Evolutionary conservation across 2,888 invertebrate genomes (phyloP), one percentile per base, ranked within the genome.

Genomic region (Eupithecia subfuscata): DNA sequence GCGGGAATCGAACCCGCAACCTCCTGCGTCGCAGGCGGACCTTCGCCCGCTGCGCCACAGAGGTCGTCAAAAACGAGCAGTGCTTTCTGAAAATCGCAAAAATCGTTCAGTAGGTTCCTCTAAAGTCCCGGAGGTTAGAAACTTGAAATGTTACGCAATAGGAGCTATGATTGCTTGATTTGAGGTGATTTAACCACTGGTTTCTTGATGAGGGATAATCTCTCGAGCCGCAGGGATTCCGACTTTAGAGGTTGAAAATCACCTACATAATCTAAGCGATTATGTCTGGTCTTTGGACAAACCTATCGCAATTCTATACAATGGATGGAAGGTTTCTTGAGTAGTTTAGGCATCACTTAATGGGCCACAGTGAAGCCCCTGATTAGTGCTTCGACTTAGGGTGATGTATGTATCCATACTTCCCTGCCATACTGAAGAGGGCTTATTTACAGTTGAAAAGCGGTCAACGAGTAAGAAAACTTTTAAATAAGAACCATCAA

Each of bases 121-220:
- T 43, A 12, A 43, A 43, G 43, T 43, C 12, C 43, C 43, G 40
- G 40, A 43, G 43, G 43, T 43, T 0, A 18, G 37, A 22, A n/a
- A 40, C 37, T 67, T 67, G 12, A 67, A 67, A 74, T 48, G 56
- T 67, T 37, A 73, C 68, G 34, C 37, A 70, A 69, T 74, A 69
- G 22, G 67, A 52, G 67, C 69, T 69, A 64, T 70, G 63, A 68
- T 63, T 73, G 34, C 70, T 71, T 77, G 70, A 73, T 77, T 73
- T 73, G 75, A 63, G 67, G 77, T 69, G 73, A 75, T 77, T 71
- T 65, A 75, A 64, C 67, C 69, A 18, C 52, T 68, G 74, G 48
- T 52, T 76, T 77, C 75, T 68, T 78, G 78, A 79, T 76, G 72
- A 73, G 75, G 79, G 82, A 82, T 82, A 82, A 82, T 81, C 81